Evolutionary conservation across 2,797 vertebrate genomes (phyloP), one percentile per base, ranked within the genome.

Genomic region (Morelia viridis): DNA sequence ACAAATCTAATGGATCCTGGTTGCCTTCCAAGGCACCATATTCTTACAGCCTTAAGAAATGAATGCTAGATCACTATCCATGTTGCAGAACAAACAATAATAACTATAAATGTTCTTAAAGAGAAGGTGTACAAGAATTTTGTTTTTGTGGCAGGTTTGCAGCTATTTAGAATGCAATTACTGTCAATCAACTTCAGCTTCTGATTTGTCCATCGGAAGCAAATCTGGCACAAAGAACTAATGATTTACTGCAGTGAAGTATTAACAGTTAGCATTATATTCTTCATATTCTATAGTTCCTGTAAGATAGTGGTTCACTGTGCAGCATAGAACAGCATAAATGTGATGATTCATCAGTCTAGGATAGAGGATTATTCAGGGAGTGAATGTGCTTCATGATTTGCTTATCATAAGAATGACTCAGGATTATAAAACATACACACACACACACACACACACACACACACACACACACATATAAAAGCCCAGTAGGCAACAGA

Each of bases 201-300:
- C 83, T 86, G 12, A 89, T 93, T 92, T 89, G 11, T 91, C 35
- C 28, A 62, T 4, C 35, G 86, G 61, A 62, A 92, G 46, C 1
- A 35, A 88, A 7, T 22, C 0, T 65, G 64, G 5, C 61, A 8
- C 0, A 58, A 7, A 58, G 19, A 93, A 4, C 35, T 86, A n/a
- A 50, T 85, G 3, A 28, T 92, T 1, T 0, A 58, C 1, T 90
- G 3, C 7, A 85, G 6, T 28, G 6, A 3, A 86, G 12, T 8
- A 88, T 83, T 56, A 93, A 28, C 0, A 1, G 5, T 83, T 62
- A 12, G 68, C 89, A 3, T 8, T 12, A 64, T n/a, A 89, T 26
- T 8, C 1, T 94, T 31, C 68, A 88, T 61, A 31, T 41, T 15
- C 2, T 71, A 22, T 86, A 56, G 4, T 86, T 91, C 71, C 19